A percentile compares a stretch with the other conserved stretches of the same genome.
phyloP scores from a whole-genome alignment of 2,113 vertebrate species.

The Scartelaos histophorus region DNA sequence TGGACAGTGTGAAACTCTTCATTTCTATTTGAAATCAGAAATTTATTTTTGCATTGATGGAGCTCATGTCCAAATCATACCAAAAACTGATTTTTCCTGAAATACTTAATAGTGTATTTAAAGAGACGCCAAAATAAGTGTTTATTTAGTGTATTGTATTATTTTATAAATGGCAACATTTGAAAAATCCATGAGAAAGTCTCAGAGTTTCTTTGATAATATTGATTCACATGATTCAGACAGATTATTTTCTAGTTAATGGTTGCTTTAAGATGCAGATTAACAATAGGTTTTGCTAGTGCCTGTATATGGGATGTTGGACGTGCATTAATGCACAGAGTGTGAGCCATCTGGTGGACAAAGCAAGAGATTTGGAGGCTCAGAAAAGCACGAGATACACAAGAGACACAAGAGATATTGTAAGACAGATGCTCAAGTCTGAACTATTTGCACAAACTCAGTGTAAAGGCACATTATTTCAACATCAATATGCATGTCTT shows the following conservation, averaged over 20 bases:
- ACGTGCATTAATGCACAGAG: conserved; percentile 64
- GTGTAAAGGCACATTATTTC: background rate
- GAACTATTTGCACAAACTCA: conserved; percentile 2
- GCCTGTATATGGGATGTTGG: conserved; percentile 56
- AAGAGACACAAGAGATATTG: conserved; percentile 14
- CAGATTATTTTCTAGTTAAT: conserved; percentile 61
- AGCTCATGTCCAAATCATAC: background rate
- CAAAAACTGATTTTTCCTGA: background rate
- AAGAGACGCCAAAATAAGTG: too few species aligned
- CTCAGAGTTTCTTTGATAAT: conserved; percentile 11
- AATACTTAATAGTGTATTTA: too few species aligned
- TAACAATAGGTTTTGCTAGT: conserved; percentile 61
- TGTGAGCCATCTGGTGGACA: conserved; percentile 56
- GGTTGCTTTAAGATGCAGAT: conserved; percentile 64
- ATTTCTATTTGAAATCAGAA: background rate
- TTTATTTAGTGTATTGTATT: background rate
- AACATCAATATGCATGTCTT: conserved; percentile 11
- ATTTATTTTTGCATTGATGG: background rate
- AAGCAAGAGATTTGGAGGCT: conserved; percentile 32
- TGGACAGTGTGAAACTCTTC: background rate
- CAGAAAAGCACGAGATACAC: too few species aligned
- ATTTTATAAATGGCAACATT: background rate
- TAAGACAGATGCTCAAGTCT: conserved; percentile 3
- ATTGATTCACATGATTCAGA: conserved; percentile 50
- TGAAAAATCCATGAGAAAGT: background rate